Percentiles rank a stretch among this genome's conserved stretches.
Evolutionary conservation across 1,140 invertebrate species (phyloP).

Genomic region (Akabosia matsudoensis): DNA sequence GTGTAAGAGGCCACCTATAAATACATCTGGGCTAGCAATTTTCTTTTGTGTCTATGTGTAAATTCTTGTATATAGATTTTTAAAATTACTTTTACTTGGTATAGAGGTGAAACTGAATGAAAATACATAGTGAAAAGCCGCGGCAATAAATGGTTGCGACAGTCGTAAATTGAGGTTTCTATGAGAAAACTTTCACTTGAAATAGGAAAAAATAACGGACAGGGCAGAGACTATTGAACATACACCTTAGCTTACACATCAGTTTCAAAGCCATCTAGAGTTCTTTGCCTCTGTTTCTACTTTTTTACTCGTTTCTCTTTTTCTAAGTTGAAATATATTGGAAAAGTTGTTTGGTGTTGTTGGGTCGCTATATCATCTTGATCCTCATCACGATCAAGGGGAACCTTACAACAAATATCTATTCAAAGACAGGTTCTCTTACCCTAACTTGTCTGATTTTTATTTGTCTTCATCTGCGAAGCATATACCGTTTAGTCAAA

Average conservation of each 20-base stretch:
- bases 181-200: neutral
- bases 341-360: neutral
- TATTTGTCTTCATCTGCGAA: neutral
- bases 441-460: neutral
- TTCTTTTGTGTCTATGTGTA: no score
- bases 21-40: no score
- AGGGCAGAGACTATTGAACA: neutral
- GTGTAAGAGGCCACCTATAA: no score
- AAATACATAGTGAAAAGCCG: neutral
- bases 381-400: neutral
- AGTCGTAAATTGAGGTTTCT: conserved; percentile 13
- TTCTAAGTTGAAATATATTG: neutral
- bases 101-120: neutral
- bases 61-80: no score
- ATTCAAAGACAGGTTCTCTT: neutral
- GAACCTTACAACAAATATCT: neutral
- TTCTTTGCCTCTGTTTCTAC: neutral
- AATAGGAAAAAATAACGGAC: neutral
- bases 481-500: no score
- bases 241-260: neutral
- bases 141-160: conserved; percentile 3
- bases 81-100: no score
- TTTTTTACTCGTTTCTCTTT: neutral
- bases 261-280: neutral
- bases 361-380: neutral